Base-by-base conservation (phyloP, 2,113 vertebrate species). In the Toxotes chatareus region DNA sequence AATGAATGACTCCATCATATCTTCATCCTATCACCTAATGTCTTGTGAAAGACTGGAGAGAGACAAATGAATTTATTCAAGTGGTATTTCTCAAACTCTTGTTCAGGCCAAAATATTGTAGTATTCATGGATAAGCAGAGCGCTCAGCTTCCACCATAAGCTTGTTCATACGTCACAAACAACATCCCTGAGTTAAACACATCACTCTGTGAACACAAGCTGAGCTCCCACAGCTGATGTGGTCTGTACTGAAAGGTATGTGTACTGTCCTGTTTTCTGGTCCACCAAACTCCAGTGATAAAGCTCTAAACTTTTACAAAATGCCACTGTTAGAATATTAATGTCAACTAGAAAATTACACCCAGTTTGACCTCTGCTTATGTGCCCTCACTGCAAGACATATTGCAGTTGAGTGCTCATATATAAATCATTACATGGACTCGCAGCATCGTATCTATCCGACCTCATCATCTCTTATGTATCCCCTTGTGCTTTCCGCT, bases 321-420 rank as follows among this genome's bases (percentile, higher is more conserved):
- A 85, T 51, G 55, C 4, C 23, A 59, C 40, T 19, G 56, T 21
- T 79, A 27, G 47, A 82, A 68, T 79, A 79, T 65, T 73, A 27
- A 73, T 80, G 73, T 53, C 57, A 71, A 63, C 19, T 57, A 31
- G 12, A 69, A 76, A 64, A 67, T 73, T 32, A 67, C 61, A 72
- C 71, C 65, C 32, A 46, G 7, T 59, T 73, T 64, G 66, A 79
- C 79, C 60, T 53, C 4, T 1, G 4, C 13, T 73, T 42, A 74
- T 71, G 46, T 56, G 7, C 40, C 32, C 10, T 51, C 36, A 68
- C n/a, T 40, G 61, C 23, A 32, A 46, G 46, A 55, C 23, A 44
- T 67, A 40, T 5, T 68, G 63, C 42, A 70, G 70, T 64, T 76
- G 65, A 84, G 71, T 76, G 56, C 75, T 60, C 42, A 79, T 85